Conservation (phyloP, 2,797 vertebrate species). For the Distichodus sexfasciatus region DNA sequence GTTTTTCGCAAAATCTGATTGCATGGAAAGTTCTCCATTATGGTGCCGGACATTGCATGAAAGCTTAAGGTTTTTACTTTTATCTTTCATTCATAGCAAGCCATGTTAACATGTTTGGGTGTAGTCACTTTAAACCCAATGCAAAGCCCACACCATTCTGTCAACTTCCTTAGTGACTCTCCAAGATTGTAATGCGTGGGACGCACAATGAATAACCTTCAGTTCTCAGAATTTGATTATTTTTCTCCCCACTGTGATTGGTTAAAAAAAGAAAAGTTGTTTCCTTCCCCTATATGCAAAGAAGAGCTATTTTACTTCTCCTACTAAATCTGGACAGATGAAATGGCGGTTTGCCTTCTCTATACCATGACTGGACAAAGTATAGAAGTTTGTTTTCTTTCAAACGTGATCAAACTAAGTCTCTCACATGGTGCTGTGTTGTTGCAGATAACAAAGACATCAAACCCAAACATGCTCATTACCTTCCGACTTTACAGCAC, state of each 20-base stretch:
- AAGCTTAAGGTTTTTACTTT: no score
- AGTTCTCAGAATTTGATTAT: slow-evolving; percentile 21
- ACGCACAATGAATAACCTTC: background rate
- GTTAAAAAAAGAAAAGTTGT: background rate
- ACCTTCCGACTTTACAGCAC: background rate
- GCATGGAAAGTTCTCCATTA: background rate
- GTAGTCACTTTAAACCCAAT: no score
- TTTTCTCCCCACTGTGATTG: background rate
- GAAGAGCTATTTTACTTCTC: background rate
- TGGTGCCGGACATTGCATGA: no score
- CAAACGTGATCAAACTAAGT: no score
- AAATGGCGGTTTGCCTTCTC: background rate
- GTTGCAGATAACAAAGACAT: background rate
- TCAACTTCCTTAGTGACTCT: no score
- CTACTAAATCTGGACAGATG: background rate
- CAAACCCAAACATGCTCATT: background rate
- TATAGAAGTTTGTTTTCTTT: background rate
- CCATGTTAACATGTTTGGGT: no score
- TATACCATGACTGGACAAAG: background rate
- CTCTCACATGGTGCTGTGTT: background rate
- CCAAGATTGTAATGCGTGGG: no score
- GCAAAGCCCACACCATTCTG: no score
- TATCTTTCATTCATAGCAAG: no score
- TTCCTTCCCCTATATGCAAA: no score
- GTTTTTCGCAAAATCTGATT: slow-evolving; percentile 78